phyloP scores from a whole-genome alignment of 2,797 vertebrate species.

The Psittacula derbiana region DNA sequence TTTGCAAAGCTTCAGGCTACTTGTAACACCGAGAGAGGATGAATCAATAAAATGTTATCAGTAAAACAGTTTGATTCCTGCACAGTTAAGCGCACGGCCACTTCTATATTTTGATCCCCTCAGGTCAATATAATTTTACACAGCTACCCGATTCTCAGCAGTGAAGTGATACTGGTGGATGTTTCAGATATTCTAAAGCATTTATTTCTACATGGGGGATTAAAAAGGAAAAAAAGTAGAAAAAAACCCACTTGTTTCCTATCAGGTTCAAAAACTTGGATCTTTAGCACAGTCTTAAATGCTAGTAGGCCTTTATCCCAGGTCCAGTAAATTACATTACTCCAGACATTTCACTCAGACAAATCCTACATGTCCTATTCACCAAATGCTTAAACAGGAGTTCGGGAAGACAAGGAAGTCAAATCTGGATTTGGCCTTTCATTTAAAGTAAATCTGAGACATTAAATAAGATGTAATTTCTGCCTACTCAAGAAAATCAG shows the following conservation, averaged over 20 bases:
- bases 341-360: not conserved
- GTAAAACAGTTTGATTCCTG: constrained; percentile 70
- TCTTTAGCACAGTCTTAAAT: not conserved
- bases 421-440: constrained; percentile 11
- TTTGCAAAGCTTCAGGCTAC: constrained; percentile 46
- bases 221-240: rapidly evolving
- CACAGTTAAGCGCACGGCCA: constrained; percentile 53
- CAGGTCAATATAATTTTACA: constrained; percentile 65
- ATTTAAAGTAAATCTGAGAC: constrained; percentile 5
- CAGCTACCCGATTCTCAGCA: constrained; percentile 52
- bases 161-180: constrained; percentile 27
- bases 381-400: not conserved
- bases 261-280: not conserved
- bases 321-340: not conserved
- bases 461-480: constrained; percentile 2
- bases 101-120: constrained; percentile 60
- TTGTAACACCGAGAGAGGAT: constrained; percentile 49
- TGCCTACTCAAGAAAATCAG: constrained; percentile 42
- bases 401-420: not conserved
- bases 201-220: constrained; percentile 9
- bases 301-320: not conserved
- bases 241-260: not conserved
- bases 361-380: not conserved
- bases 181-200: constrained; percentile 39
- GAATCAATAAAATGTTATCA: constrained; percentile 70